Evolutionary conservation across 2,113 vertebrate species (phyloP).

Genomic region (Pseudorectes ferrugineus): DNA sequence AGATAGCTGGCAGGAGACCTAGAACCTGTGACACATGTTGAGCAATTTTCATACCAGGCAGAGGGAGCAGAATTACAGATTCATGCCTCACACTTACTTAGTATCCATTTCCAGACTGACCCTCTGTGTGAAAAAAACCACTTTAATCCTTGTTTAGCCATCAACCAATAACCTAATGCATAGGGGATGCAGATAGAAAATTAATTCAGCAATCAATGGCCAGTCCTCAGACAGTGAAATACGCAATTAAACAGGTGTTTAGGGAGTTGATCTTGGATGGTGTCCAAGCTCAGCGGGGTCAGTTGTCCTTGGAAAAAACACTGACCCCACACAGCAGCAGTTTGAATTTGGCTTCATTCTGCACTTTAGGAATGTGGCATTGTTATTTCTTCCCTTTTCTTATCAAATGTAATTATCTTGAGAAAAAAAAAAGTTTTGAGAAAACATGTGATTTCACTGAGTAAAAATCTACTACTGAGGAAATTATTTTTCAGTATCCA

Average conservation of each 20-base stretch:
- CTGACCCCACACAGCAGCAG: constrained; percentile 64
- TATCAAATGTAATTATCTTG: constrained; percentile 77
- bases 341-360: constrained; percentile 50
- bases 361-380: constrained; percentile 68
- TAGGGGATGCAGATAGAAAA: constrained; percentile 71
- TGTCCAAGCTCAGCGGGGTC: constrained; percentile 61
- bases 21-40: constrained; percentile 54
- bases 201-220: neutral
- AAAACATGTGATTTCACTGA: constrained; percentile 83
- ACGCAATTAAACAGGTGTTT: constrained; percentile 83
- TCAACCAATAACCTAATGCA: constrained; percentile 12
- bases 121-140: neutral
- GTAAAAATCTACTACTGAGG: constrained; percentile 80
- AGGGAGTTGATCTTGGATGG: constrained; percentile 66
- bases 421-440: constrained; percentile 54
- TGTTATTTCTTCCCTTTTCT: constrained; percentile 75
- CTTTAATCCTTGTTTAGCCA: neutral
- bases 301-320: constrained; percentile 33
- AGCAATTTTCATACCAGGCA: constrained; percentile 43
- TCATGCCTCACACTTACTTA: neutral
- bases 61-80: neutral
- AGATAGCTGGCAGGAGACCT: constrained; percentile 20
- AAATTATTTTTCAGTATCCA: constrained; percentile 71
- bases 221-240: constrained; percentile 44
- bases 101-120: neutral